Base-by-base conservation (phyloP, 2,797 vertebrate genomes). In the Rallus crepitans region DNA sequence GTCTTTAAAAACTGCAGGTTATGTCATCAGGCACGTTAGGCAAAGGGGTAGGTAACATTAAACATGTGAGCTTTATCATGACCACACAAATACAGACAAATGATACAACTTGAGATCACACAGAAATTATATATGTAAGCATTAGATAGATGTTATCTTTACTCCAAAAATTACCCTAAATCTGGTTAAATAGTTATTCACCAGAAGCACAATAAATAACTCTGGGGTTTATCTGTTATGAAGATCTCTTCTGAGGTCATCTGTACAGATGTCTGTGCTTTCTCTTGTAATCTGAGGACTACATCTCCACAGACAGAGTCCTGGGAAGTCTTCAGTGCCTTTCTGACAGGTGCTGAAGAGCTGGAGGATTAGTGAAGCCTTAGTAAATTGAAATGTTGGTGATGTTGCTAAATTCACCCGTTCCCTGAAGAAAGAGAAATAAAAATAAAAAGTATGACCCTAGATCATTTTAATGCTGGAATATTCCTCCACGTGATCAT, bases 201-300 rank as follows among this genome's bases (percentile, higher is more conserved):
- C 37, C 65, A 93, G 88, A 93, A 90, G 88, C 82, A 78, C 87
- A 89, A 95, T 95, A 96, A 95, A 94, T 97, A 97, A 95, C 78
- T 80, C 55, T 59, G 17, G 68, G 82, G 75, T 85, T 93, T 97
- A 96, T 96, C 94, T 91, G 59, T 83, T 92, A 23, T 40, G 86
- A 9, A 59, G 90, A 96, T 96, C 93, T 96, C 37, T 79, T 94
- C 72, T 76, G 93, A 95, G 90, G 90, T 95, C 88, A 88, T 83
- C 97, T 83, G 92, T 72, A 35, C 91, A 93, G 84, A 93, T 91
- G 85, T 88, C 93, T 88, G 82, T 35, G 55, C 55, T 94, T 96
- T 96, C 86, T 93, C 94, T 64, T 76, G 87, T 92, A 93, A 93
- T 83, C 64, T 82, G 94, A 93, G 90, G 83, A 81, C 83, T 95